Evolutionary conservation across 2,888 invertebrate species (phyloP), one percentile per base, ranked within the genome.

Genomic region (Andrena bicolor): DNA sequence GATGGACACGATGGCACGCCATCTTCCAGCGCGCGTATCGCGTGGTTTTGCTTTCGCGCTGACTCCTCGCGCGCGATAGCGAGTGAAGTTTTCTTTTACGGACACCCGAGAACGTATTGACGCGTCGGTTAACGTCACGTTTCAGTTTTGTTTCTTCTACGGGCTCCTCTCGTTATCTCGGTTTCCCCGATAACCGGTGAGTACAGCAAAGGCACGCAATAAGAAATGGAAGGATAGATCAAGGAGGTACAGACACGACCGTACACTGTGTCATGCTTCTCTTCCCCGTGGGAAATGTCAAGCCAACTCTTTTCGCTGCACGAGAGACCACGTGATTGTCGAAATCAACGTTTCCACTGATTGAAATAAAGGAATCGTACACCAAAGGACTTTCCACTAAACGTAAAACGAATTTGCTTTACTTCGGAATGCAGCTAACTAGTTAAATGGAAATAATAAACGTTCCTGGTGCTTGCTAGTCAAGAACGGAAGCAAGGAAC

Each of bases 131-230:
- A 30, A 32, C 13, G 30, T 58, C 58, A 6, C 13, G 28, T 16
- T 28, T 56, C 53, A 26, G 48, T 71, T 56, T 35, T 16, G 28
- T 23, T 49, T 23, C 13, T 64, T 69, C 20, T 53, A 41, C 41
- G 41, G 41, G n/a, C 13, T 56, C 13, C 70, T 77, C 48, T 68
- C 58, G 49, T 63, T 70, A 75, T 72, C 69, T 72, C 64, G 53
- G 58, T 66, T 77, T 74, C 71, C 76, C 73, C 80, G 79, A 78
- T 72, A 78, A 61, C 76, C 77, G 76, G 65, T 80, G 76, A 68
- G 76, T 86, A 83, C 64, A 82, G 78, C 82, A 80, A 87, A 87
- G 87, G 87, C 87, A 87, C 87, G 86, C 87, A 76, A 87, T 87
- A 75, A 87, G 82, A 84, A 86, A 75, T 87, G 86, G 86, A 85